Conservation (phyloP, 2,113 vertebrate genomes). For the Talpa occidentalis region DNA sequence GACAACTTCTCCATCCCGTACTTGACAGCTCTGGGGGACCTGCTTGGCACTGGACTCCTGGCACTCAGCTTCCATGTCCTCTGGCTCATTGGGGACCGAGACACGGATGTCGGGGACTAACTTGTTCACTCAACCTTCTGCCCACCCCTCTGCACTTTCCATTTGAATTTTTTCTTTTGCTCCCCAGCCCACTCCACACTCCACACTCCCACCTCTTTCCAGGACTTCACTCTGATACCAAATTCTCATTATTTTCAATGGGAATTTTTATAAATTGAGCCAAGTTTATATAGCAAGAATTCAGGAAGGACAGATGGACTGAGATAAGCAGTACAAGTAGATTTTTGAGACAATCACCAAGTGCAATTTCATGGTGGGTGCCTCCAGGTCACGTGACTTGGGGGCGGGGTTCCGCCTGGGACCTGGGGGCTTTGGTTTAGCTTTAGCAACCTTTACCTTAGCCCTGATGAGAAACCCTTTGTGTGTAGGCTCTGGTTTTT, state of each 20-base stretch:
- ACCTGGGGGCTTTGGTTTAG: conserved; percentile 38
- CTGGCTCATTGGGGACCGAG: conserved; percentile 98
- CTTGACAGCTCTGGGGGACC: conserved; percentile 97
- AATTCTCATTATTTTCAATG: conserved; percentile 99
- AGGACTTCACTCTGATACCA: conserved; percentile 85
- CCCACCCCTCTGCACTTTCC: conserved; percentile 59
- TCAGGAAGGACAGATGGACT: conserved; percentile 79
- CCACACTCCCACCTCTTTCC: conserved; percentile 76
- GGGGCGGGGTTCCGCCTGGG: not conserved
- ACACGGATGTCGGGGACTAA: conserved; percentile 94
- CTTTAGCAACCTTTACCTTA: conserved; percentile 51
- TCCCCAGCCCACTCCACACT: not conserved
- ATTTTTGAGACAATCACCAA: conserved; percentile 87
- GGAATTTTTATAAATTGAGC: conserved; percentile 90
- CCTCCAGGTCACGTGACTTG: conserved; percentile 37
- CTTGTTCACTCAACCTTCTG: conserved; percentile 38
- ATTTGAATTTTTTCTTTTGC: conserved; percentile 62
- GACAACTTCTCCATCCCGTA: conserved; percentile 99
- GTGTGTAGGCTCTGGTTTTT: conserved; percentile 34
- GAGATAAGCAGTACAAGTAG: conserved; percentile 80
- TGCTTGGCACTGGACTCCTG: conserved; percentile 97
- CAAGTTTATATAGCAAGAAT: conserved; percentile 84
- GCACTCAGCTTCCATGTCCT: conserved; percentile 98
- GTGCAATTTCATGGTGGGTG: conserved; percentile 85
- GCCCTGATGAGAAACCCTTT: conserved; percentile 58